These are phyloP conservation scores for Parazoanthus atlanticus DNA, from an alignment of 92 coral and sea anemone species.

Conservation along the genomic window DNA sequence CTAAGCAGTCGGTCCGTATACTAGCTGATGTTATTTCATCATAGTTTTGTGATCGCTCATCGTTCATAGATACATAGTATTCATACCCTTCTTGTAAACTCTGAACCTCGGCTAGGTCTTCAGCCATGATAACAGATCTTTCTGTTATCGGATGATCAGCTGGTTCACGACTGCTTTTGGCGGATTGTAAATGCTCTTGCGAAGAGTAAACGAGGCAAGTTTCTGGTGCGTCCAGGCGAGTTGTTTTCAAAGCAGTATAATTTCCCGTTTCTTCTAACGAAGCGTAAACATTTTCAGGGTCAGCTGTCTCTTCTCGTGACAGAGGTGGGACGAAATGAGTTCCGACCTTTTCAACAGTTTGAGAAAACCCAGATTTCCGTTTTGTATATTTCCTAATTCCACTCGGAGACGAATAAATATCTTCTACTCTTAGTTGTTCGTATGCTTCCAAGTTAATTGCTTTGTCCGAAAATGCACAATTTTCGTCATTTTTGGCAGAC, in stretches of 20 bases:
- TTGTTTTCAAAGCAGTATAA: background rate
- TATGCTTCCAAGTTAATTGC: background rate
- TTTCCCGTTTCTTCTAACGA: background rate
- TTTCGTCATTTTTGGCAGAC: background rate
- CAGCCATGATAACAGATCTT: background rate
- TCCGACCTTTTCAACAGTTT: background rate
- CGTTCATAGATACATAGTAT: background rate
- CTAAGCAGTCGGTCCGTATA: background rate
- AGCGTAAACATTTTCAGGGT: background rate
- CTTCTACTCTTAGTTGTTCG: background rate
- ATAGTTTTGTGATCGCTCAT: background rate
- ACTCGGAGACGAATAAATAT: conserved; percentile 2
- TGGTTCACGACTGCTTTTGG: background rate
- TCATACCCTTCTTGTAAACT: background rate
- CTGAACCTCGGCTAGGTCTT: background rate
- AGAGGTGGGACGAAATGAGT: background rate
- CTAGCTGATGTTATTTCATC: background rate
- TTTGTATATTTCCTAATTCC: conserved; percentile 1
- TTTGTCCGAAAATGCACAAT: background rate
- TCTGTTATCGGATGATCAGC: background rate
- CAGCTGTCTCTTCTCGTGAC: background rate
- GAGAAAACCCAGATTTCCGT: background rate
- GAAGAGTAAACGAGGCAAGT: too few relatives aligned
- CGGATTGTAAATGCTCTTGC: background rate
- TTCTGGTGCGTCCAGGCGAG: background rate